Percentiles rank a stretch among this genome's conserved stretches.
Conservation (phyloP, 2,797 vertebrate species). For the Gila robusta region DNA sequence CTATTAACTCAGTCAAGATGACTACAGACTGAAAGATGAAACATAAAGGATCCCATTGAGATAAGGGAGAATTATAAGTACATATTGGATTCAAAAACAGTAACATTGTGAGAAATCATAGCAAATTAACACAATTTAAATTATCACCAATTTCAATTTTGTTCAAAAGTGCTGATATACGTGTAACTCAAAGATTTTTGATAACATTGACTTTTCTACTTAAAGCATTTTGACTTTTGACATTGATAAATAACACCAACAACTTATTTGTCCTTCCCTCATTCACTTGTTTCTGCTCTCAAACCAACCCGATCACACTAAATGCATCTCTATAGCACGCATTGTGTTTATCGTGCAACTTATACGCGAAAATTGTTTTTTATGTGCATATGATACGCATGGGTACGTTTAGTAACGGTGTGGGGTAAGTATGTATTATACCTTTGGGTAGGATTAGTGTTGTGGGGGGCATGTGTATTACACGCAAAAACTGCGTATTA, state of each 20-base stretch:
- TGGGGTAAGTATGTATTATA: too few relatives aligned
- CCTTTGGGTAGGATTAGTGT: too few relatives aligned
- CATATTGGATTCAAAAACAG: not conserved
- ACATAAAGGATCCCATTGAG: not conserved
- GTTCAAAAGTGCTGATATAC: not conserved
- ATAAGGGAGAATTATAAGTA: not conserved
- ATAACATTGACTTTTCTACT: not conserved
- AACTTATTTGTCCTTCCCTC: too few relatives aligned
- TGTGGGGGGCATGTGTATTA: too few relatives aligned
- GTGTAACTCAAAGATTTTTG: not conserved
- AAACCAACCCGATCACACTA: too few relatives aligned
- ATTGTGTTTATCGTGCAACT: too few relatives aligned
- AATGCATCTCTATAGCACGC: too few relatives aligned
- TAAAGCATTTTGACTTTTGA: not conserved
- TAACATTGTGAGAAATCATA: not conserved
- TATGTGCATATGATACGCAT: too few relatives aligned
- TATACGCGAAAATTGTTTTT: too few relatives aligned
- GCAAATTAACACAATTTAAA: not conserved
- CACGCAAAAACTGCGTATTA: too few relatives aligned
- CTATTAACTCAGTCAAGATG: conserved; percentile 22
- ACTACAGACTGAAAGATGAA: conserved; percentile 17
- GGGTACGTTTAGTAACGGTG: too few relatives aligned
- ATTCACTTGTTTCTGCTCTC: not conserved
- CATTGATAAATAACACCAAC: not conserved
- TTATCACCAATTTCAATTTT: not conserved